A percentile compares a stretch with the other conserved stretches of the same genome.
Conservation (phyloP, 2,113 vertebrate genomes). For the Chinchilla lanigera region DNA sequence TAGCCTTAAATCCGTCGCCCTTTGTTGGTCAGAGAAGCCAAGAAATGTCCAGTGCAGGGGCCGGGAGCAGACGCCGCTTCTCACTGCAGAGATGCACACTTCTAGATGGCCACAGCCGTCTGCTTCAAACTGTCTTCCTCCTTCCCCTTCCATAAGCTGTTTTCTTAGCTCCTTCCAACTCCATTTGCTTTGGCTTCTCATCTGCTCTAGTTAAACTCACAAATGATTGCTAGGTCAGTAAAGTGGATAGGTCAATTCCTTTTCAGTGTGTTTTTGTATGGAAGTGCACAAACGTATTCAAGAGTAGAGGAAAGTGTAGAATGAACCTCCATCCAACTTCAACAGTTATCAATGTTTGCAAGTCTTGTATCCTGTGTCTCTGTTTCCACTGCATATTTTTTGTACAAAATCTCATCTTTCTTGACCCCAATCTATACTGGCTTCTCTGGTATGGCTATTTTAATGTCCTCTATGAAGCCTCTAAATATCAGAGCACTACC, state of each 20-base stretch:
- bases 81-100: no score
- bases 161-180: no score
- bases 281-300: neutral
- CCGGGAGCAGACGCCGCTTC: neutral
- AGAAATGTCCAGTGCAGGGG: no score
- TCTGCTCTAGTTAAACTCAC: neutral
- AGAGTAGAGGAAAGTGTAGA: neutral
- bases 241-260: neutral
- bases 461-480: neutral
- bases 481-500: fast-evolving
- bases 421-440: neutral
- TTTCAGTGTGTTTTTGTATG: neutral
- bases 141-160: fast-evolving
- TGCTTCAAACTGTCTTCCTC: fast-evolving
- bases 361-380: neutral
- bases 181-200: neutral
- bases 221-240: neutral
- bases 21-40: neutral
- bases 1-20: fast-evolving
- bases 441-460: neutral
- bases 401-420: neutral
- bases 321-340: no score
- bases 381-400: neutral
- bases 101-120: neutral
- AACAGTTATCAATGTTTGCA: fast-evolving